phyloP scores from a whole-genome alignment of 2,797 vertebrate species.

The Clamator glandarius region DNA sequence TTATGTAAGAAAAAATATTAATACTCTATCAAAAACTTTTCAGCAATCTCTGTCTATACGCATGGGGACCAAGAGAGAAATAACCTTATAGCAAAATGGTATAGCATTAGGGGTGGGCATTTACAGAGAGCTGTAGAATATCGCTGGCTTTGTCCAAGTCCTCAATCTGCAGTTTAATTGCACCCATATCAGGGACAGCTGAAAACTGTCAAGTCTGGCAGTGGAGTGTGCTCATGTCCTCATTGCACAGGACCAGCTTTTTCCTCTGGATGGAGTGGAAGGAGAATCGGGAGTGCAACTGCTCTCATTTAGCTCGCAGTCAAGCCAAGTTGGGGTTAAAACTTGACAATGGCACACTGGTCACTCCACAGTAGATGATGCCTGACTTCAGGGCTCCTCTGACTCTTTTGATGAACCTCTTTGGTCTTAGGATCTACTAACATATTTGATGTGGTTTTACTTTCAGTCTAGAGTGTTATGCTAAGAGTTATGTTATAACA shows the following conservation, averaged over 20 bases:
- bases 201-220: not conserved
- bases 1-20: not conserved
- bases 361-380: not conserved
- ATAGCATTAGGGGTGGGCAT: not conserved
- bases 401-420: not conserved
- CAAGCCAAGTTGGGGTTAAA: too few relatives aligned
- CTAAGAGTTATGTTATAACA: not conserved
- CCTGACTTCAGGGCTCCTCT: not conserved
- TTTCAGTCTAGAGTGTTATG: not conserved
- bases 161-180: not conserved
- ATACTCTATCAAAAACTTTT: not conserved
- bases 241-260: rapidly evolving
- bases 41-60: not conserved
- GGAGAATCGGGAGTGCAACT: too few relatives aligned
- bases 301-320: too few relatives aligned
- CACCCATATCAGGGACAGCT: not conserved
- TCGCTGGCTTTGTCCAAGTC: not conserved
- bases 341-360: too few relatives aligned
- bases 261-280: not conserved
- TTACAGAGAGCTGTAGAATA: not conserved
- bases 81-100: not conserved
- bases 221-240: not conserved
- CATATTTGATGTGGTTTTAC: not conserved
- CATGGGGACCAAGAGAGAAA: not conserved
- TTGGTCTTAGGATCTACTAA: not conserved